These are phyloP conservation scores for Osedax fenrisi DNA, from an alignment of 2,888 invertebrate species.

Conservation along the genomic window DNA sequence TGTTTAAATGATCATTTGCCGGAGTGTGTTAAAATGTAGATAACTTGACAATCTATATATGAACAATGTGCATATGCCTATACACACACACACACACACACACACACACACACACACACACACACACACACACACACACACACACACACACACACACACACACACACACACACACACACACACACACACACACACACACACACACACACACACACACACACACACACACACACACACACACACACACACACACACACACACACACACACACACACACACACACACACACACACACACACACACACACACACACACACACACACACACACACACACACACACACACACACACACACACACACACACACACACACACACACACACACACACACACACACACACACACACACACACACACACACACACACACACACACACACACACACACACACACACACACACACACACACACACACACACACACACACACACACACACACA, in stretches of 20 bases:
- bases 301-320: too few species aligned
- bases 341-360: too few species aligned
- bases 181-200: neutral
- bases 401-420: too few species aligned
- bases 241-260: neutral
- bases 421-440: too few species aligned
- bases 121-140: neutral
- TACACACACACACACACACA: neutral
- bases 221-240: neutral
- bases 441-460: too few species aligned
- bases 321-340: too few species aligned
- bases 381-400: too few species aligned
- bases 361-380: too few species aligned
- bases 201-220: neutral
- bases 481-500: too few species aligned
- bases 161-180: neutral
- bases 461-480: too few species aligned
- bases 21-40: neutral
- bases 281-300: neutral
- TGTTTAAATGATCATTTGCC: too few species aligned
- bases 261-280: neutral
- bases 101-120: neutral
- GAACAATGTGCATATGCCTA: too few species aligned
- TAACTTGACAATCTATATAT: neutral
- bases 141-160: neutral